Conservation (phyloP, 1,140 invertebrate genomes). For the Papilio glaucus region DNA sequence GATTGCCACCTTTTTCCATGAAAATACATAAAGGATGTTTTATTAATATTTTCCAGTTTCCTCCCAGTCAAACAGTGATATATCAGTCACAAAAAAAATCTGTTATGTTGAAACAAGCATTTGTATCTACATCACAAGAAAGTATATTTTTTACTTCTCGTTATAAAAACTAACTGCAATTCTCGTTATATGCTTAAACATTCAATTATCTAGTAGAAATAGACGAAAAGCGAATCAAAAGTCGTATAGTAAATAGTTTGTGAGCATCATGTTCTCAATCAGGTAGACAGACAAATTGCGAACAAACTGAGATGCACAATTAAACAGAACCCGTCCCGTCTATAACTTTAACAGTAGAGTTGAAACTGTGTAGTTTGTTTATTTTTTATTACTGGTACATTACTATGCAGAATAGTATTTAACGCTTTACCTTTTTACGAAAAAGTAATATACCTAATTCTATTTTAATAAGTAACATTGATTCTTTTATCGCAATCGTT, state of each 20-base stretch:
- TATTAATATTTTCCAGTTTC: too few relatives aligned
- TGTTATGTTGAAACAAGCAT: too few relatives aligned
- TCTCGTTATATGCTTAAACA: too few relatives aligned
- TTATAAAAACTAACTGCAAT: too few relatives aligned
- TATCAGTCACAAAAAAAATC: too few relatives aligned
- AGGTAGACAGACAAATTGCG: not conserved
- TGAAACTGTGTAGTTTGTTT: conserved; percentile 7
- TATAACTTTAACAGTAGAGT: conserved; percentile 1
- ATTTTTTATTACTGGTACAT: not conserved
- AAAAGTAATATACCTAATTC: not conserved
- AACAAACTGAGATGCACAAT: conserved; percentile 5
- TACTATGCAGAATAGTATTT: not conserved
- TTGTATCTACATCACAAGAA: too few relatives aligned
- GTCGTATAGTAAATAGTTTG: conserved; percentile 12
- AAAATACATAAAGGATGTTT: too few relatives aligned
- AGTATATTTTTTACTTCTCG: too few relatives aligned
- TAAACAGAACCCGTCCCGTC: conserved; percentile 9
- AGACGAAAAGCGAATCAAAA: not conserved
- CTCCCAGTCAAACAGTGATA: too few relatives aligned
- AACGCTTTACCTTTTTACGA: not conserved
- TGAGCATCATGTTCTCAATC: conserved; percentile 1
- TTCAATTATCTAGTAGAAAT: not conserved
- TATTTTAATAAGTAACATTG: not conserved
- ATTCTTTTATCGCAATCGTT: not conserved
- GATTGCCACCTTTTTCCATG: too few relatives aligned